phyloP scores from a whole-genome alignment of 2,113 vertebrate genomes.

The Scophthalmus maximus region DNA sequence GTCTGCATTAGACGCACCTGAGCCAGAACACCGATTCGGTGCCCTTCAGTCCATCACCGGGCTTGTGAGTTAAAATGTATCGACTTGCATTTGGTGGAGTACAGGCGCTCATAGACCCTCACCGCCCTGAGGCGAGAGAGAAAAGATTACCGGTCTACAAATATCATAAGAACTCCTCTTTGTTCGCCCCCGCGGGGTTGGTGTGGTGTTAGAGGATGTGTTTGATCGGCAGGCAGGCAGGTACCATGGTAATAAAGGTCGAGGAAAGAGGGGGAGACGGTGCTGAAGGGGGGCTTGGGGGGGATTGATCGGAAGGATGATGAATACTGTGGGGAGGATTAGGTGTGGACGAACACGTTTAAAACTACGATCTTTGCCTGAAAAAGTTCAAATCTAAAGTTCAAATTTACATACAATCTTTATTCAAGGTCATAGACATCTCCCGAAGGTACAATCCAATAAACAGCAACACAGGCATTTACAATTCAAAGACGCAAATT shows the following conservation, averaged over 20 bases:
- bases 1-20: constrained; percentile 58
- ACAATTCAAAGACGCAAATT: constrained; percentile 79
- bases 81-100: constrained; percentile 30
- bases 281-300: neutral
- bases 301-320: neutral
- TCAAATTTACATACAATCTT: constrained; percentile 78
- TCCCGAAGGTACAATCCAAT: constrained; percentile 76
- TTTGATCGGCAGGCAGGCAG: constrained; percentile 39
- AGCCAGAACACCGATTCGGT: constrained; percentile 30
- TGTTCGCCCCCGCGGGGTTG: too few relatives aligned
- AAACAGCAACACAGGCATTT: constrained; percentile 81
- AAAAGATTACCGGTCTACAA: too few relatives aligned
- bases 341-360: neutral
- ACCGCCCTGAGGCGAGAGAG: constrained; percentile 20
- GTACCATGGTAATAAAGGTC: constrained; percentile 51
- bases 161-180: too few relatives aligned
- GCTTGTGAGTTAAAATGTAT: constrained; percentile 46
- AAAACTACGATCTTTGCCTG: too few relatives aligned
- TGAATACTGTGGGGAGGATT: neutral
- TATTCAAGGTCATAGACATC: constrained; percentile 77
- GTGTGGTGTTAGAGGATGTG: constrained; percentile 27
- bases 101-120: constrained; percentile 6
- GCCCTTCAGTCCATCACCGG: constrained; percentile 29
- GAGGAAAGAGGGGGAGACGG: constrained; percentile 28
- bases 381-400: too few relatives aligned